phyloP scores from a whole-genome alignment of 1,140 invertebrate genomes.

The Pantala flavescens region DNA sequence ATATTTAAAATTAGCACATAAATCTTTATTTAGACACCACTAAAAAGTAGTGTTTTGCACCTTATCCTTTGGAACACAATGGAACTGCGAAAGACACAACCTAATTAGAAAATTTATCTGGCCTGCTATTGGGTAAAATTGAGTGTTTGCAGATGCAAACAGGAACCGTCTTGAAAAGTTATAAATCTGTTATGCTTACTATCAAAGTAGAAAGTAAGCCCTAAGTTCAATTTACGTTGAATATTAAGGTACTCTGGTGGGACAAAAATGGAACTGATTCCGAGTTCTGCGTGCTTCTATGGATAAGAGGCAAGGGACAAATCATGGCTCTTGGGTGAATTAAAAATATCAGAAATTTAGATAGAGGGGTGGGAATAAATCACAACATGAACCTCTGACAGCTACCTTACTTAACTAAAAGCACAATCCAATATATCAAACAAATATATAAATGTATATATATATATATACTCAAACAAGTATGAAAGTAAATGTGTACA shows the following conservation, averaged over 20 bases:
- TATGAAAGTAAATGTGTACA: no score
- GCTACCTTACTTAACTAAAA: slow-evolving; percentile 3
- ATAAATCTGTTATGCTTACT: not conserved
- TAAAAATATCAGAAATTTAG: no score
- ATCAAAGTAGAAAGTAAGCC: no score
- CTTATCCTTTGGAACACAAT: not conserved
- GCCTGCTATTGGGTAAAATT: not conserved
- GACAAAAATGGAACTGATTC: no score
- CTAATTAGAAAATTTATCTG: not conserved
- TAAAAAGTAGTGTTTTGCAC: not conserved
- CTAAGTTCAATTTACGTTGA: no score
- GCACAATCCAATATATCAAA: slow-evolving; percentile 7
- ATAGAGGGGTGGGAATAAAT: not conserved
- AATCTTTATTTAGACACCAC: not conserved
- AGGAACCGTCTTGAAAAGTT: not conserved
- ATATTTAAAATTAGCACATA: not conserved
- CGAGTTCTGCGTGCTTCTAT: no score
- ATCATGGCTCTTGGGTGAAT: no score
- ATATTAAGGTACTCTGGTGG: no score
- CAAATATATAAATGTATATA: no score
- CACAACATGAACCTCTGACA: not conserved
- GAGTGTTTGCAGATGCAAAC: not conserved
- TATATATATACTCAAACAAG: no score
- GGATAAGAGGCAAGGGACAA: no score
- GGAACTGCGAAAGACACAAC: slow-evolving; percentile 4